A percentile compares a stretch with the other conserved stretches of the same genome.
These are phyloP conservation scores for Enoplosus armatus DNA, from an alignment of 2,797 vertebrate species.

Conservation along the genomic window DNA sequence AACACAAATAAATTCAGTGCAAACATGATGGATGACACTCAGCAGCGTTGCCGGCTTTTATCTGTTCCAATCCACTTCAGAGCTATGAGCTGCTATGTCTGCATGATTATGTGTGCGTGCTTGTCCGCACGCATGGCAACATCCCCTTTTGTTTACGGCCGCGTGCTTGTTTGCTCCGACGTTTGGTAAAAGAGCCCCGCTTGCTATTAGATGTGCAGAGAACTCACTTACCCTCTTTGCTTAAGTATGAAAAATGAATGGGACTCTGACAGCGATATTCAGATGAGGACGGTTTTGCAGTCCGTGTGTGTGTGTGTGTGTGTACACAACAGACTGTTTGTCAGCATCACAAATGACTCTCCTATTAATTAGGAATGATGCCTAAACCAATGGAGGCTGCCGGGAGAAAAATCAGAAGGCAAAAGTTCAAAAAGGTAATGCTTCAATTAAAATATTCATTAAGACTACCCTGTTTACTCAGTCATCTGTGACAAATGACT, in stretches of 20 bases:
- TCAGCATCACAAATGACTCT: constrained; percentile 47
- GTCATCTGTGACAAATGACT: constrained; percentile 65
- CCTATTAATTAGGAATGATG: constrained; percentile 67
- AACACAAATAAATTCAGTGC: no score
- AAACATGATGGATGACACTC: no score
- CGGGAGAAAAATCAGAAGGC: constrained; percentile 59
- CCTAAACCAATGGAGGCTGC: constrained; percentile 40
- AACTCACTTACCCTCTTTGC: constrained; percentile 25
- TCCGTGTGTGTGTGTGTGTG: neutral
- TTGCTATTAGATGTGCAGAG: constrained; percentile 9
- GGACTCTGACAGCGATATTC: constrained; percentile 34
- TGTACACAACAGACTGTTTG: constrained; percentile 45
- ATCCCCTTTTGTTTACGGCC: neutral
- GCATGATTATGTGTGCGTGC: constrained; percentile 4
- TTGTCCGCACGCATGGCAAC: constrained; percentile 8
- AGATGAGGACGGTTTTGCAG: constrained; percentile 6
- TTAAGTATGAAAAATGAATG: constrained; percentile 53
- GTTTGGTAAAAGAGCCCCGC: constrained; percentile 14
- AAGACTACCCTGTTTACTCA: constrained; percentile 67
- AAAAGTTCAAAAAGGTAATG: constrained; percentile 71
- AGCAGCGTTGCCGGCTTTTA: no score
- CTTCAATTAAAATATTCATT: constrained; percentile 78
- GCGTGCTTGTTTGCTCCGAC: neutral
- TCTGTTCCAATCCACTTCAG: no score
- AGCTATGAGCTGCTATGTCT: no score